phyloP scores from a whole-genome alignment of 2,797 vertebrate species.

The Microchirus variegatus region DNA sequence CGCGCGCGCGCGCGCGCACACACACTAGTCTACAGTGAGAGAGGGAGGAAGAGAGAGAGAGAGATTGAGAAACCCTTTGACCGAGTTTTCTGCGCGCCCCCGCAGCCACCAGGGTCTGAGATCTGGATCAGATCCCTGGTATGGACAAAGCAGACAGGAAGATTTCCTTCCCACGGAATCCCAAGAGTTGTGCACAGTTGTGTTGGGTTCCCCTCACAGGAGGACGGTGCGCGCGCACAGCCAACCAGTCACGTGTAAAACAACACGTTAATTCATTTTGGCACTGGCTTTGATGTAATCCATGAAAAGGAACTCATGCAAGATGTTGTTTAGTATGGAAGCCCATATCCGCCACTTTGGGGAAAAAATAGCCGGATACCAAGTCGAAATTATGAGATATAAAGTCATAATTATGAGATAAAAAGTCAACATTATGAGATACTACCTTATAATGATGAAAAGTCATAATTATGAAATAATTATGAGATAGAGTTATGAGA shows the following conservation, averaged over 20 bases:
- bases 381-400: too few species aligned
- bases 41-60: constrained; percentile 1
- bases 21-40: constrained; percentile 3
- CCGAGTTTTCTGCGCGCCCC: constrained; percentile 65
- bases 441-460: too few species aligned
- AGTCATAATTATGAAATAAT: too few species aligned
- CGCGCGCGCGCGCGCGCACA: too few species aligned
- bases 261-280: not conserved
- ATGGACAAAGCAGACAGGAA: constrained; percentile 82
- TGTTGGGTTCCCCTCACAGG: constrained; percentile 38
- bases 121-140: constrained; percentile 71
- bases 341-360: too few species aligned
- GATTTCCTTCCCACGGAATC: constrained; percentile 86
- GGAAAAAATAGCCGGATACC: too few species aligned
- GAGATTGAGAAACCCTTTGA: constrained; percentile 52
- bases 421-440: too few species aligned
- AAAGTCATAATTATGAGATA: too few species aligned
- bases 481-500: too few species aligned
- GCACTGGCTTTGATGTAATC: constrained; percentile 6
- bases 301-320: constrained; percentile 9
- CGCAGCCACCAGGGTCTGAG: constrained; percentile 65
- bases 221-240: constrained; percentile 18
- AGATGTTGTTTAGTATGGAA: too few species aligned
- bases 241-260: constrained; percentile 9
- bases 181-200: constrained; percentile 70